A percentile compares a stretch with the other conserved stretches of the same genome.
phyloP scores from a whole-genome alignment of 1,140 invertebrate species.

The Stratiolaelaps scimitus region DNA sequence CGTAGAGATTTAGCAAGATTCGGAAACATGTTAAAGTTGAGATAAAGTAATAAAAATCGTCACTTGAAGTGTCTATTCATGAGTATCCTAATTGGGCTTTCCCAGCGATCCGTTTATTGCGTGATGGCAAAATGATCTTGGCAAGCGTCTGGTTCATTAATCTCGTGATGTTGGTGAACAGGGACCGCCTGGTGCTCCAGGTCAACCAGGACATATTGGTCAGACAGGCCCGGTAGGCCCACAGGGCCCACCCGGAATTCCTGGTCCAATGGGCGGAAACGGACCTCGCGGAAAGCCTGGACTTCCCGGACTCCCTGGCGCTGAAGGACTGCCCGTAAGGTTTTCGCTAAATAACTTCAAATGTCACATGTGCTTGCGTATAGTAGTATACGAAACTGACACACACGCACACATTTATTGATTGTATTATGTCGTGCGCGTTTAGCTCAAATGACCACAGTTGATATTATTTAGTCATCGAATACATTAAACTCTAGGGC shows the following conservation, averaged over 20 bases:
- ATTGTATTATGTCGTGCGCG: not conserved
- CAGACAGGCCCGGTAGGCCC: slow-evolving; percentile 53
- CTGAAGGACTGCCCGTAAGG: slow-evolving; percentile 52
- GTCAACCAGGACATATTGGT: slow-evolving; percentile 47
- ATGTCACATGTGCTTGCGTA: not conserved
- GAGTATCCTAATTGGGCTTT: not conserved
- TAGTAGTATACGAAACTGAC: slow-evolving; percentile 19
- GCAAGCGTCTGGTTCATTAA: too few species aligned
- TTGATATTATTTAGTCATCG: not conserved
- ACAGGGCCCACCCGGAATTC: slow-evolving; percentile 53
- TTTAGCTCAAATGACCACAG: not conserved
- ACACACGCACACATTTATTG: not conserved
- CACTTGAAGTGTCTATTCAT: not conserved
- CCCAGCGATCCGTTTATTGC: too few species aligned
- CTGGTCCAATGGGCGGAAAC: slow-evolving; percentile 54
- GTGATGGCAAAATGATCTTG: too few species aligned
- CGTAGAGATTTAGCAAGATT: not conserved
- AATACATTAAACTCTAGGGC: slow-evolving; percentile 41
- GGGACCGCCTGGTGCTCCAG: slow-evolving; percentile 55
- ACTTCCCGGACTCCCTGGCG: slow-evolving; percentile 56
- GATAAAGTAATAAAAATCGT: not conserved
- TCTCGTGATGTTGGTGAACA: not conserved
- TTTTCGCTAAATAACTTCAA: slow-evolving; percentile 21
- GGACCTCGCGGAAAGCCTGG: slow-evolving; percentile 59
- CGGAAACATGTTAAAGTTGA: too few species aligned